These are phyloP conservation scores for Neuroscelio doddi DNA, from an alignment of 2,888 invertebrate species.

Conservation along the genomic window DNA sequence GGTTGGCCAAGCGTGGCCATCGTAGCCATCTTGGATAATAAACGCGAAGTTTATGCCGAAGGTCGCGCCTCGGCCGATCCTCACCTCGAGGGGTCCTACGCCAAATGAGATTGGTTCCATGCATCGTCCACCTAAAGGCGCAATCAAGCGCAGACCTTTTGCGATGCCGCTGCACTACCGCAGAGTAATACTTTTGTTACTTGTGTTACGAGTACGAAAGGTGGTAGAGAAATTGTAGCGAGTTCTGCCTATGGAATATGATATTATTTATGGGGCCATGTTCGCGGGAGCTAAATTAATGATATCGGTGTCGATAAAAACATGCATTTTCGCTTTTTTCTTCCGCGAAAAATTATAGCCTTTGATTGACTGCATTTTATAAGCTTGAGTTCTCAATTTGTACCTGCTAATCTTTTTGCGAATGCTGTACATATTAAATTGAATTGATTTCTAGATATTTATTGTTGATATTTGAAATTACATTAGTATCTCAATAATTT, in stretches of 20 bases:
- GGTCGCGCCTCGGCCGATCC: slow-evolving; percentile 54
- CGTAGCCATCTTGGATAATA: slow-evolving; percentile 50
- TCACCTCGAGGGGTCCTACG: slow-evolving; percentile 54
- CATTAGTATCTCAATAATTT: not conserved
- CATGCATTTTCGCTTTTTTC: slow-evolving; percentile 21
- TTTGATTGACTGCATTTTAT: slow-evolving; percentile 34
- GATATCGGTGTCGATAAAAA: slow-evolving; percentile 33
- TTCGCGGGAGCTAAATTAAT: slow-evolving; percentile 39
- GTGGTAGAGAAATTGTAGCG: slow-evolving; percentile 34
- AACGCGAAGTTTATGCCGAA: slow-evolving; percentile 54
- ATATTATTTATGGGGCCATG: slow-evolving; percentile 36
- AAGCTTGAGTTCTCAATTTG: slow-evolving; percentile 25
- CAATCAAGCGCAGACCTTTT: slow-evolving; percentile 50
- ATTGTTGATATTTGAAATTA: not conserved
- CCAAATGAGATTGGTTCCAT: slow-evolving; percentile 57
- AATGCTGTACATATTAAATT: too few species aligned
- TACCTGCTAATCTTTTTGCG: slow-evolving; percentile 9
- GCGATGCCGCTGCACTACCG: slow-evolving; percentile 27
- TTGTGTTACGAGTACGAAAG: slow-evolving; percentile 26
- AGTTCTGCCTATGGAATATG: slow-evolving; percentile 29
- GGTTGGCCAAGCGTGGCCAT: slow-evolving; percentile 36
- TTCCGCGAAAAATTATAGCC: slow-evolving; percentile 24
- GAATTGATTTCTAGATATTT: not conserved
- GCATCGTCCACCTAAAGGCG: slow-evolving; percentile 53
- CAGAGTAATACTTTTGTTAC: slow-evolving; percentile 30